These are phyloP conservation scores for Onychomys leucogaster DNA, from an alignment of 2,797 vertebrate genomes.

Conservation along the genomic window DNA sequence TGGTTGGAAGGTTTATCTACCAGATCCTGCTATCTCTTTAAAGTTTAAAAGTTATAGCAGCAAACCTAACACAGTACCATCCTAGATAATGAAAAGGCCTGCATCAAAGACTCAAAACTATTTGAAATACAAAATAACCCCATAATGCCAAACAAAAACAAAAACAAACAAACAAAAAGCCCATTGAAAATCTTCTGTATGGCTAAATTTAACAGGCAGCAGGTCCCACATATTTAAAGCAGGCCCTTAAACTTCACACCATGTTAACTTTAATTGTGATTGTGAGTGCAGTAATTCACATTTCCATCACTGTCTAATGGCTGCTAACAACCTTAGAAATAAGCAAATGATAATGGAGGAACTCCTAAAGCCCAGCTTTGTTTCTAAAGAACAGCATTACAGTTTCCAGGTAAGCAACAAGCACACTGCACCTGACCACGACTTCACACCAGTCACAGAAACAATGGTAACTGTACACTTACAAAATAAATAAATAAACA, in stretches of 20 bases:
- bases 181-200: neutral
- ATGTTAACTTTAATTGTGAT: conserved; percentile 33
- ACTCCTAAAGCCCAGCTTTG: neutral
- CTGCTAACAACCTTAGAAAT: conserved; percentile 12
- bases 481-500: neutral
- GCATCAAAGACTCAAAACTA: neutral
- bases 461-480: neutral
- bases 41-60: conserved; percentile 39
- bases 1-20: neutral
- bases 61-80: neutral
- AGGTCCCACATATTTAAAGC: neutral
- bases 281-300: neutral
- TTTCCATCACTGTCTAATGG: neutral
- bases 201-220: neutral
- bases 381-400: neutral
- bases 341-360: neutral
- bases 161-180: neutral
- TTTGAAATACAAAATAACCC: conserved; percentile 34
- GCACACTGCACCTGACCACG: neutral
- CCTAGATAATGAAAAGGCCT: conserved; percentile 5
- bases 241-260: conserved; percentile 27
- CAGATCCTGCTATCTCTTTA: neutral
- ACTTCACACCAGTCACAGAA: neutral
- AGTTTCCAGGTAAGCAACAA: neutral
- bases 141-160: neutral